Evolutionary conservation across 2,113 vertebrate species (phyloP).

Genomic region (Megaceryle torquata): DNA sequence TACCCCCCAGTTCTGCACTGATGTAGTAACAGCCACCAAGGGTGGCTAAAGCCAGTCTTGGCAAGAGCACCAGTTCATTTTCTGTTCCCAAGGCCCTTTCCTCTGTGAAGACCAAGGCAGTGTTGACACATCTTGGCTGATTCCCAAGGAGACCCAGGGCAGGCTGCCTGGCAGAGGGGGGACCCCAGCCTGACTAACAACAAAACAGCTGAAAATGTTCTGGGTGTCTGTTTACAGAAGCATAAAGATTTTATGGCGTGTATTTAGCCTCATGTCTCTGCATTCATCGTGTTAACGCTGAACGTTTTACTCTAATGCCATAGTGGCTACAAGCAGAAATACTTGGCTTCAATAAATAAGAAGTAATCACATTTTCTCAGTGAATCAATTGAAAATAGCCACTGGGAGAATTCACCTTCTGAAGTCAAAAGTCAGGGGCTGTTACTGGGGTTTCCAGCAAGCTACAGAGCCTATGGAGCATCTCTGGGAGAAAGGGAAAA

Average conservation of each 20-base stretch:
- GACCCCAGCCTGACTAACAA: not conserved
- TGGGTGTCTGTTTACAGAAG: not conserved
- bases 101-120: not conserved
- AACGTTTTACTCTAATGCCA: constrained; percentile 48
- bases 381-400: constrained; percentile 30
- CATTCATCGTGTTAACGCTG: constrained; percentile 34
- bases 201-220: not conserved
- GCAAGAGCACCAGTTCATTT: not conserved
- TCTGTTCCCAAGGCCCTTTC: not conserved
- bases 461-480: not conserved
- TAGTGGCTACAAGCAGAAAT: constrained; percentile 48
- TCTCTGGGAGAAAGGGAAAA: not conserved
- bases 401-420: constrained; percentile 3
- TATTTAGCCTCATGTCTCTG: constrained; percentile 48
- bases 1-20: not conserved
- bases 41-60: not conserved
- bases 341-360: constrained; percentile 59
- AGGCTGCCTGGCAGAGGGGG: not conserved
- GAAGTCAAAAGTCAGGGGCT: not conserved
- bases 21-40: not conserved
- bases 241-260: constrained; percentile 56
- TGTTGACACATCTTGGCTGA: not conserved
- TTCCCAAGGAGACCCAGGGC: not conserved
- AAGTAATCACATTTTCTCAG: constrained; percentile 52
- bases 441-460: not conserved